Evolutionary conservation across 2,888 invertebrate species (phyloP), one percentile per base, ranked within the genome.

Genomic region (Monochamus alternatus): DNA sequence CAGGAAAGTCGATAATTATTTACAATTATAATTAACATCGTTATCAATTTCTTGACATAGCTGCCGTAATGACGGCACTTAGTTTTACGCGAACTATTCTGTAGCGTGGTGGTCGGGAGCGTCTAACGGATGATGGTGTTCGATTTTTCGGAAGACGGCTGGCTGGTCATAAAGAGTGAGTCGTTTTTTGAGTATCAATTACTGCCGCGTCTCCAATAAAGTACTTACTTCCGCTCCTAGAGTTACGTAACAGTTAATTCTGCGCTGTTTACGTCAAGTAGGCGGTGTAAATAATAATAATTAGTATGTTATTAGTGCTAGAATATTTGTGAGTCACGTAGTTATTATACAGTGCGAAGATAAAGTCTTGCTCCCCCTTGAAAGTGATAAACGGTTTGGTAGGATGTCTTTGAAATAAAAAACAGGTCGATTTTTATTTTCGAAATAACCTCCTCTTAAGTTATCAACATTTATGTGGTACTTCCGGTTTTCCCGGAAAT

Each of bases 11-110:
- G 74, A 70, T 72, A 69, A 68, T 73, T 75, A 74, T 78, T 78
- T 78, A 65, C 75, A 71, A 69, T 71, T 76, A 66, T 69, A 76
- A 78, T 78, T 75, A 78, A 47, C 67, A 55, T 70, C 73, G 74
- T 75, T 78, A 74, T 74, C 75, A 59, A 43, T 59, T 38, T 59
- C 32, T 14, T 59, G 58, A 43, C 55, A 51, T 31, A 32, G 43
- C 10, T 14, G 9, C 12, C 47, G 31, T 66, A 55, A 32, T 52
- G 22, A 22, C 43, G 32, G 12, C 58, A 5, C 31, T 63, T 63
- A 64, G 47, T 64, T 10, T 47, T 3, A 47, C n/a, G 47, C 30
- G 47, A 47, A 52, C 52, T 44, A 32, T 12, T 52, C 32, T 55
- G 51, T 72, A 74, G 78, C 73, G 75, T 62, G 62, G 73, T 76